These are phyloP conservation scores for Muricea muricata DNA, from an alignment of 92 coral and sea anemone genomes.

Conservation along the genomic window DNA sequence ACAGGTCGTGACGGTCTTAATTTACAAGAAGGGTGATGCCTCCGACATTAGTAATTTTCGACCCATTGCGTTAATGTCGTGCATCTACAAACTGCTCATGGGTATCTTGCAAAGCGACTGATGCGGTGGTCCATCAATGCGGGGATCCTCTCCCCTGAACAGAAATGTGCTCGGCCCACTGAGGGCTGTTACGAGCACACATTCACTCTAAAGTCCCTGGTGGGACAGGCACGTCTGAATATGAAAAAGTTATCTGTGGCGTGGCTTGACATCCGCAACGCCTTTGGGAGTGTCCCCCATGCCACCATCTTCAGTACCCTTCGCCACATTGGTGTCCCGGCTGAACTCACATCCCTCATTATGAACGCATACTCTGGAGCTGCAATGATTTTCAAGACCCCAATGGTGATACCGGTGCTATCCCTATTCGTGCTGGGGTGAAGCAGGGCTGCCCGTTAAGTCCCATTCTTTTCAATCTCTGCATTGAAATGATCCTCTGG, in stretches of 20 bases:
- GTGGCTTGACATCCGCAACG: constrained; percentile 40
- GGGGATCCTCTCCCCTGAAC: constrained; percentile 34
- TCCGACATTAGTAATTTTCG: constrained; percentile 30
- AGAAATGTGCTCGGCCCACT: constrained; percentile 37
- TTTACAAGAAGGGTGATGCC: constrained; percentile 25
- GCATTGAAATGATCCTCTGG: constrained; percentile 41
- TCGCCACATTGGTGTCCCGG: neutral
- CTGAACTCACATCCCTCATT: neutral
- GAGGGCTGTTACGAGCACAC: constrained; percentile 46
- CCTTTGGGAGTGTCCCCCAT: constrained; percentile 42
- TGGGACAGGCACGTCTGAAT: constrained; percentile 19
- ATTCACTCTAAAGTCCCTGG: constrained; percentile 12
- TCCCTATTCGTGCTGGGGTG: constrained; percentile 22
- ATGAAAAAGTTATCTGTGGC: neutral
- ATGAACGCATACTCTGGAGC: neutral
- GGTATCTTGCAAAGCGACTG: constrained; percentile 26
- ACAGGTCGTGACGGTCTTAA: constrained; percentile 18
- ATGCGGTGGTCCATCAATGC: constrained; percentile 23
- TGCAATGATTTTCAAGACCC: neutral
- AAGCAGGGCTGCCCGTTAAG: constrained; percentile 44
- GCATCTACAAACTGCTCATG: constrained; percentile 45
- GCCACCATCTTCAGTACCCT: constrained; percentile 7
- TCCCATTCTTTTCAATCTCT: constrained; percentile 29
- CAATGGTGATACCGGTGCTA: neutral
- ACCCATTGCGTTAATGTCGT: constrained; percentile 48